Evolutionary conservation across 2,797 vertebrate species (phyloP), one percentile per base, ranked within the genome.

Genomic region (Neostethus bicornis): DNA sequence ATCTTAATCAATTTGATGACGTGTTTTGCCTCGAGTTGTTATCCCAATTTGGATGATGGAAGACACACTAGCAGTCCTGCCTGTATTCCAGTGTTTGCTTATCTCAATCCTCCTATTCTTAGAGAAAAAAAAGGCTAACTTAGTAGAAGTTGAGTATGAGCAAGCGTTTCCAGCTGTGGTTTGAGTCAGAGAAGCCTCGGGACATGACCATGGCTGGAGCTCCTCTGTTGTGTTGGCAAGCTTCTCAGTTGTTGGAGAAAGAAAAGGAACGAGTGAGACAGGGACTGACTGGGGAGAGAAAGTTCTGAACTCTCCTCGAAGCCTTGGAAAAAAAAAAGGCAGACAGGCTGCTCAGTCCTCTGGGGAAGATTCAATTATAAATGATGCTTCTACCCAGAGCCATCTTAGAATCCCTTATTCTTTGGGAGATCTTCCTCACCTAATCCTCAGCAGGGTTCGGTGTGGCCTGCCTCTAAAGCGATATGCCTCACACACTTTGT

Each of bases 341-440:
- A 83, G 85, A 80, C 79, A 73, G 74, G 73, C 80, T 67, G 75
- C 72, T 51, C 59, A 54, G 41, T 84, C 81, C 89, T 83, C 85
- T 48, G 21, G 86, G 88, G 87, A 83, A 70, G 82, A 83, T 86
- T 92, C 85, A 90, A 91, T 91, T 91, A 91, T 91, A 83, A 90
- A 92, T 88, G 86, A 90, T 83, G 84, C 81, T 88, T 84, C 82
- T 81, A 77, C 85, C 90, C 58, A 53, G 73, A 90, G 81, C 87
- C 85, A 85, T 87, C 84, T 89, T 88, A 77, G 77, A 87, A 86
- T 87, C 79, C 83, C 79, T 79, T 73, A 72, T 90, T 89, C 85
- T 90, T 83, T 57, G 43, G 75, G 80, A 84, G 86, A 78, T 85
- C 84, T 86, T 85, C 81, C 80, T 78, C 76, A 85, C 80, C 73